Conservation (phyloP, 1,140 invertebrate genomes). For the Drosophila bocki region DNA sequence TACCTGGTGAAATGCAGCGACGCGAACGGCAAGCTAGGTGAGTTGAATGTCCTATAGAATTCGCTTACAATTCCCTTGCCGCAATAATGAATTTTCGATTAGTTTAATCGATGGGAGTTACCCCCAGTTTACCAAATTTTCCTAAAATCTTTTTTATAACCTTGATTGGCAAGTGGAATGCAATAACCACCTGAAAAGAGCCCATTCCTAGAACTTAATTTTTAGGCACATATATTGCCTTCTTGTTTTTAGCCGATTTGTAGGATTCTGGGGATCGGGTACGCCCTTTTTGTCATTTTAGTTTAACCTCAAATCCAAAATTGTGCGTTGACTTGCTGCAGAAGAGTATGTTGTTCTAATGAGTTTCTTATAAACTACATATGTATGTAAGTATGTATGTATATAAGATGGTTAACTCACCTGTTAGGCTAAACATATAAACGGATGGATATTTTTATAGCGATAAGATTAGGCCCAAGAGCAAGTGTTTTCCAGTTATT, state of each 20-base stretch:
- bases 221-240: constrained; percentile 9
- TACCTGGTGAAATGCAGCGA: constrained; percentile 61
- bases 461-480: constrained; percentile 18
- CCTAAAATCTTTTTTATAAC: not conserved
- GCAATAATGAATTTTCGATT: not conserved
- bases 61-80: not conserved
- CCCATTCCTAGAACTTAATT: not conserved
- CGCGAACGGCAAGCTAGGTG: constrained; percentile 77
- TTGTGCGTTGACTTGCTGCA: not conserved
- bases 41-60: constrained; percentile 17
- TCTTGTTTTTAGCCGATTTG: constrained; percentile 12
- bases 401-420: not conserved
- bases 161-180: not conserved
- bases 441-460: constrained; percentile 20
- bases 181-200: not conserved
- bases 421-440: constrained; percentile 3
- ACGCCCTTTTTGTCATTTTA: not conserved
- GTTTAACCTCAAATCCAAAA: not conserved
- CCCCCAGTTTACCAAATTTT: too few species aligned
- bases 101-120: not conserved
- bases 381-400: not conserved
- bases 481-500: constrained; percentile 8
- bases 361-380: not conserved
- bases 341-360: not conserved
- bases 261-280: constrained; percentile 18